phyloP scores from a whole-genome alignment of 2,113 vertebrate genomes.

The Mixornis gularis region DNA sequence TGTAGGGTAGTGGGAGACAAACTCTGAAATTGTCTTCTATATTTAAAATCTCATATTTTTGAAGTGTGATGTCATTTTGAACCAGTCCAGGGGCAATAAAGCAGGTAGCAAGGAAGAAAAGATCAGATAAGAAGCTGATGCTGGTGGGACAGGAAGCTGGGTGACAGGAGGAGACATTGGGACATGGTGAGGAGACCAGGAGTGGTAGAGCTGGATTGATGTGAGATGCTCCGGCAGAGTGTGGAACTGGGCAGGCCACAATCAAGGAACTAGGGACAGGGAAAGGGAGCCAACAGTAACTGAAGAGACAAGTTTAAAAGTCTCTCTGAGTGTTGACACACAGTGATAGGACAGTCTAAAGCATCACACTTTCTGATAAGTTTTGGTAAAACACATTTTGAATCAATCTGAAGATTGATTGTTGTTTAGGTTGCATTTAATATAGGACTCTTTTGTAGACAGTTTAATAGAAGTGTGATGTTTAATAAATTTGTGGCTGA shows the following conservation, averaged over 20 bases:
- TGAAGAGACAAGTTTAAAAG: not conserved
- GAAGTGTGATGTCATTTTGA: not conserved
- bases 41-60: not conserved
- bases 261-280: not conserved
- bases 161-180: not conserved
- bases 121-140: not conserved
- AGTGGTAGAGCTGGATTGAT: not conserved
- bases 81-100: not conserved
- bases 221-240: not conserved
- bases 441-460: not conserved
- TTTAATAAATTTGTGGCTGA: not conserved
- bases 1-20: not conserved
- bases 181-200: not conserved
- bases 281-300: not conserved
- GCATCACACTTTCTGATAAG: not conserved
- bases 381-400: not conserved
- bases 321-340: not conserved
- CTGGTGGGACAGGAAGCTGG: not conserved
- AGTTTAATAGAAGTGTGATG: not conserved
- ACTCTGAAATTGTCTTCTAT: not conserved
- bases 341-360: not conserved
- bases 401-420: too few species aligned
- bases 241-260: not conserved
- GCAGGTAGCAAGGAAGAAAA: not conserved
- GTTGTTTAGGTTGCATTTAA: not conserved